phyloP scores from a whole-genome alignment of 1,140 invertebrate species.

The Wasmannia auropunctata region DNA sequence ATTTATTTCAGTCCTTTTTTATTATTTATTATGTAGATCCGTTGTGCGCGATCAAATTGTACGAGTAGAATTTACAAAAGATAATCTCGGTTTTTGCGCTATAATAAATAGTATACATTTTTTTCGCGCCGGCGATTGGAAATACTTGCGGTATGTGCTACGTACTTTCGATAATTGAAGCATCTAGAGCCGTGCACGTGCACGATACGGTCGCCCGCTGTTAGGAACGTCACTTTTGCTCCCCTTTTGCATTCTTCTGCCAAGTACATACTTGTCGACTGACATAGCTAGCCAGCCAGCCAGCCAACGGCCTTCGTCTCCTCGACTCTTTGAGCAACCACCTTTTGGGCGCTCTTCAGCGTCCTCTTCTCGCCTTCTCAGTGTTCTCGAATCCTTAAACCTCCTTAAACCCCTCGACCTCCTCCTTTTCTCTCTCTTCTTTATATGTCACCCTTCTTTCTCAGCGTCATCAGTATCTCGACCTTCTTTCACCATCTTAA shows the following conservation, averaged over 20 bases:
- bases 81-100: not conserved
- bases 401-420: conserved; percentile 10
- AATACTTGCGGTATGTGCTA: not conserved
- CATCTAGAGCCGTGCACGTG: not conserved
- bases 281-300: not conserved
- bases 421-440: not conserved
- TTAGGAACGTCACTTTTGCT: not conserved
- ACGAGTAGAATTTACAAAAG: not conserved
- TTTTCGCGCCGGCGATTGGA: not conserved
- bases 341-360: conserved; percentile 48
- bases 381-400: conserved; percentile 40
- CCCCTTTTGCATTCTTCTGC: conserved; percentile 32
- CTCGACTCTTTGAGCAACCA: conserved; percentile 54
- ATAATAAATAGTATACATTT: not conserved
- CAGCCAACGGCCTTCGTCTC: not conserved
- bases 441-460: not conserved
- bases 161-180: not conserved
- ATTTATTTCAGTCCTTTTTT: not conserved
- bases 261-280: conserved; percentile 23
- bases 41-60: not conserved
- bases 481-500: conserved; percentile 58
- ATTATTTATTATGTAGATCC: not conserved
- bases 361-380: conserved; percentile 26
- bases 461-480: conserved; percentile 46
- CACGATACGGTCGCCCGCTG: too few relatives aligned